These are phyloP conservation scores for Drosophila eugracilis DNA, from an alignment of 1,140 invertebrate species.

Conservation along the genomic window DNA sequence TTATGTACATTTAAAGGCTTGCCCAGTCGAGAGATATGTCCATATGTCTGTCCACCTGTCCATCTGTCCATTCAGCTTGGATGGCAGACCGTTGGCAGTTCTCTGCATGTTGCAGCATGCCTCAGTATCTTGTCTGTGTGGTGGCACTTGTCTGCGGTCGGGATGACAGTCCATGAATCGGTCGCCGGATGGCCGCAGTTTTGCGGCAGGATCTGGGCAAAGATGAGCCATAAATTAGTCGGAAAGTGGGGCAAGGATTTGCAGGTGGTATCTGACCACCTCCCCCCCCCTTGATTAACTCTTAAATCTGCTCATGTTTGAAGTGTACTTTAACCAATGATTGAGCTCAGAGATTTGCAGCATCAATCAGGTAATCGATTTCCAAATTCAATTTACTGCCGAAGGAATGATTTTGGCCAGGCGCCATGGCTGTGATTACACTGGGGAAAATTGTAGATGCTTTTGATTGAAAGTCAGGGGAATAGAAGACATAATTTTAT, in stretches of 20 bases:
- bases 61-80: conserved; percentile 10
- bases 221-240: conserved; percentile 56
- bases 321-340: conserved; percentile 18
- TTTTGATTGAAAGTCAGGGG: neutral
- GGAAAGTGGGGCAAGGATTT: neutral
- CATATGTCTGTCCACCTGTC: neutral
- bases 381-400: conserved; percentile 42
- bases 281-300: conserved; percentile 32
- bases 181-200: conserved; percentile 49
- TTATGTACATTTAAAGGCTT: conserved; percentile 30
- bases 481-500: neutral
- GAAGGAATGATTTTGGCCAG: conserved; percentile 11
- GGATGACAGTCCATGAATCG: conserved; percentile 57
- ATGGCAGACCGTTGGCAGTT: neutral
- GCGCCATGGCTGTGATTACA: conserved; percentile 7
- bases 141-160: conserved; percentile 54
- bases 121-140: conserved; percentile 33
- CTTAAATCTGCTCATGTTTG: conserved; percentile 32
- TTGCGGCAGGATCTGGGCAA: conserved; percentile 56
- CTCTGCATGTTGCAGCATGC: neutral
- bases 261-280: conserved; percentile 9
- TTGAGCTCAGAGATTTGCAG: neutral
- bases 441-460: neutral
- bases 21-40: conserved; percentile 3
- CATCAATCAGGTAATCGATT: conserved; percentile 39